Evolutionary conservation across 2,888 invertebrate genomes (phyloP), one percentile per base, ranked within the genome.

Genomic region (Polydrusus cervinus): DNA sequence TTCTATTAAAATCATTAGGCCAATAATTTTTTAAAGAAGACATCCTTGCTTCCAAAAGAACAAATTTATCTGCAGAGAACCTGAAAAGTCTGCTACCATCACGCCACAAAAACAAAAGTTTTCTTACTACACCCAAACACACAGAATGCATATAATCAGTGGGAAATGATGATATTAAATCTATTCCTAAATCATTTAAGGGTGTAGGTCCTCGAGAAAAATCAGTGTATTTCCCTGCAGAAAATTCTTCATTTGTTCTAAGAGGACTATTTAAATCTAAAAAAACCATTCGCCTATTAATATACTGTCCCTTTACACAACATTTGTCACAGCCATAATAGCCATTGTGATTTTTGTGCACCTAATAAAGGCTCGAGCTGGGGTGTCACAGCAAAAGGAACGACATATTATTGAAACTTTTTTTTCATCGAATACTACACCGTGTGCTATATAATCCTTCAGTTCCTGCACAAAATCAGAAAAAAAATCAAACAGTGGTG

Each of bases 91-190:
- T 57, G 25, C 30, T 57, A 13, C 57, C 57, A 47, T 67, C 49
- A 16, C 66, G 38, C 76, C 75, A 78, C 5, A 76, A 8, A 57
- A 55, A 73, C 13, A 78, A 70, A 18, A 78, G 11, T 64, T 78
- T 76, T 67, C 72, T 68, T 14, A 74, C 64, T 14, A 78, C 74
- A 25, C 78, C 79, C 16, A 79, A 45, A 75, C 81, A 81, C 65
- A 79, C 74, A 8, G 79, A 55, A 66, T 82, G 81, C 81, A 81
- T 81, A 14, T 79, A 76, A 69, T 81, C 81, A 13, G 80, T 70
- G 3, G 74, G 76, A 66, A 81, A 79, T 14, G 40, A n/a, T 18
- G 76, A 45, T n/a, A 79, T 74, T 43, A 79, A 34, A 14, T 72
- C 78, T 53, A 79, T 76, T 43, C 55, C 34, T 11, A 79, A 45